Percentiles rank a stretch among this genome's conserved stretches.
Evolutionary conservation across 1,140 invertebrate species (phyloP).

Genomic region (Drosophila repletoides): DNA sequence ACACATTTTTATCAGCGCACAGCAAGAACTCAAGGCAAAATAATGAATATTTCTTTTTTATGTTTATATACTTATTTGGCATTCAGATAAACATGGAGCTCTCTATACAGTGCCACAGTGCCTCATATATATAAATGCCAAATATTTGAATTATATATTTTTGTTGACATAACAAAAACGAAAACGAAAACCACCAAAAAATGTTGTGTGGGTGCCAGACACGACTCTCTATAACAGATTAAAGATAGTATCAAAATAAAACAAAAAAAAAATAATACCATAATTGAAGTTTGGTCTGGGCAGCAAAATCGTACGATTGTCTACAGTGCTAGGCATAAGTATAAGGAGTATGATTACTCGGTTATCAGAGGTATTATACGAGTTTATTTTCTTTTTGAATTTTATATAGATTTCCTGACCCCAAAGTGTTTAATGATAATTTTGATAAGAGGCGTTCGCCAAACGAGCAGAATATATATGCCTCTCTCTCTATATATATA

Average conservation of each 20-base stretch:
- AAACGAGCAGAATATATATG: slow-evolving; percentile 16
- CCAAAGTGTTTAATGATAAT: slow-evolving; percentile 58
- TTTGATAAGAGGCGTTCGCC: slow-evolving; percentile 52
- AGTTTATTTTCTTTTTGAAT: slow-evolving; percentile 8
- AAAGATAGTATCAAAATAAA: no score
- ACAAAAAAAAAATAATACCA: no score
- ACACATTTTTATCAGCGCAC: slow-evolving; percentile 29
- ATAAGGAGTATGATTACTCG: not conserved
- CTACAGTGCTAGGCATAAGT: not conserved
- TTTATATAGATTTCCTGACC: slow-evolving; percentile 54
- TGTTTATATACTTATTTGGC: slow-evolving; percentile 13
- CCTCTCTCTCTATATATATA: not conserved
- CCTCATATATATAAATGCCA: slow-evolving; percentile 8
- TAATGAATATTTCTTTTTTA: not conserved
- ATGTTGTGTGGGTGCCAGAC: not conserved
- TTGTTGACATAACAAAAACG: slow-evolving; percentile 12
- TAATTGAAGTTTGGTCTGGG: slow-evolving; percentile 6
- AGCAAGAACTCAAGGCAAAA: slow-evolving; percentile 4
- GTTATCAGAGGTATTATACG: slow-evolving; percentile 35
- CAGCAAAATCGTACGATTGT: slow-evolving; percentile 4
- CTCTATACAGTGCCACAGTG: no score
- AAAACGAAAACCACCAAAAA: no score
- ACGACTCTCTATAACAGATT: not conserved
- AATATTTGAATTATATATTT: slow-evolving; percentile 7
- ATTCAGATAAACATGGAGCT: slow-evolving; percentile 15